These are phyloP conservation scores for Hydraecia micacea DNA, from an alignment of 2,888 invertebrate genomes.

Conservation along the genomic window DNA sequence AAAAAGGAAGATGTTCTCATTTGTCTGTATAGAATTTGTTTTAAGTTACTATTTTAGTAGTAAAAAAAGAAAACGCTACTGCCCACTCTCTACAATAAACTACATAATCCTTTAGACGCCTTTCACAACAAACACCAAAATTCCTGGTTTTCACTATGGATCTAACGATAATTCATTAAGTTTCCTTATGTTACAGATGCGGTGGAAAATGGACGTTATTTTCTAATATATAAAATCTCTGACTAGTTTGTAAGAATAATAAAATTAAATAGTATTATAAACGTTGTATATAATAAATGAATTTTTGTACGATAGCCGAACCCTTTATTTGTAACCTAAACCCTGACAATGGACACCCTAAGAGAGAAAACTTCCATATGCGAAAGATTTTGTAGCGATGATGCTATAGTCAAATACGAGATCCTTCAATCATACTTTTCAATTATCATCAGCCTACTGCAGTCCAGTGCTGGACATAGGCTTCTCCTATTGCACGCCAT, in stretches of 20 bases:
- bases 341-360: not conserved
- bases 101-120: not conserved
- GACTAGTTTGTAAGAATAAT: slow-evolving; percentile 32
- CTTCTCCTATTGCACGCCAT: not conserved
- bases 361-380: not conserved
- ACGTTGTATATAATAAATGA: slow-evolving; percentile 44
- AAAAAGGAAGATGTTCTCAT: too few relatives aligned
- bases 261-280: slow-evolving; percentile 1
- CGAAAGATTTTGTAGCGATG: not conserved
- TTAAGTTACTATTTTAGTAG: not conserved
- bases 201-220: slow-evolving; percentile 90
- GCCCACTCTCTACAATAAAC: not conserved
- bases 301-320: slow-evolving; percentile 23
- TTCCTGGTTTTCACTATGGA: not conserved
- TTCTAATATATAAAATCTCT: slow-evolving; percentile 77
- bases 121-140: not conserved
- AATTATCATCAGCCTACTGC: not conserved
- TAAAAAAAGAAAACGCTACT: not conserved
- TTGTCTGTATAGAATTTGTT: not conserved
- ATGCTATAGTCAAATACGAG: not conserved
- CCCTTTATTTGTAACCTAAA: slow-evolving; percentile 3
- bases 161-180: not conserved
- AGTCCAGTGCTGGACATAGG: not conserved
- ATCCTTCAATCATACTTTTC: not conserved
- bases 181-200: slow-evolving; percentile 84